Evolutionary conservation across 2,888 invertebrate species (phyloP).

Genomic region (Cheilosia variabilis): DNA sequence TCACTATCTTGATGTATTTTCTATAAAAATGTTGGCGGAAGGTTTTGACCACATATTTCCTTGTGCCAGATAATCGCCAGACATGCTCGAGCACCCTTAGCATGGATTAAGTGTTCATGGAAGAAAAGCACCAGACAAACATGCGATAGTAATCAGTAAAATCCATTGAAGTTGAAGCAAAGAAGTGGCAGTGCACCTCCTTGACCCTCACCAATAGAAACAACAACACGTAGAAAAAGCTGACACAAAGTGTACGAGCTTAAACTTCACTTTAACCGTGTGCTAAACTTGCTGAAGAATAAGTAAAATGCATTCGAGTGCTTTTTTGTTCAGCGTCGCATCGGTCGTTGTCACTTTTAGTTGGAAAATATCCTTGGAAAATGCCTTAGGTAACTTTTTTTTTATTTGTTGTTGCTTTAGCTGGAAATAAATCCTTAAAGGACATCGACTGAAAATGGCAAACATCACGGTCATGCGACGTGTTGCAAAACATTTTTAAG

Average conservation of each 20-base stretch:
- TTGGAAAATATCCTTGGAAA: conserved; percentile 43
- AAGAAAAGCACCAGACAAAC: conserved; percentile 42
- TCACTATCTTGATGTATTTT: conserved; percentile 1
- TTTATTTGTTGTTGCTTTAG: conserved; percentile 24
- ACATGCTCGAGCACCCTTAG: conserved; percentile 55
- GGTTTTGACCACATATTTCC: conserved; percentile 32
- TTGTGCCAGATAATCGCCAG: conserved; percentile 39
- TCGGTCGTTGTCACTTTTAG: conserved; percentile 27
- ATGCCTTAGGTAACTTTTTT: background rate
- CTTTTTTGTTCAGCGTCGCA: conserved; percentile 1
- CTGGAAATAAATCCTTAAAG: conserved; percentile 54
- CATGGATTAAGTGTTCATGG: conserved; percentile 48
- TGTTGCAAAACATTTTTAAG: conserved; percentile 61
- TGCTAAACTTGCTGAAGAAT: conserved; percentile 36
- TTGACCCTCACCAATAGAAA: conserved; percentile 35
- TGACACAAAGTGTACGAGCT: conserved; percentile 15
- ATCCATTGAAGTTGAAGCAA: conserved; percentile 21
- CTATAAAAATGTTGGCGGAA: conserved; percentile 25
- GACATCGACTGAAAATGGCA: conserved; percentile 50
- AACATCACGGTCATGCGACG: conserved; percentile 62
- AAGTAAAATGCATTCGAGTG: conserved; percentile 12
- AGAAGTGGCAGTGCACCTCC: conserved; percentile 36
- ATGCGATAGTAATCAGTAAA: conserved; percentile 56
- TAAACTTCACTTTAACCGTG: conserved; percentile 34
- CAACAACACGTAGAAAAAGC: conserved; percentile 31